Percentiles rank a stretch among this genome's conserved stretches.
Conservation (phyloP, 92 coral and sea anemone species). For the Blastomussa wellsi region DNA sequence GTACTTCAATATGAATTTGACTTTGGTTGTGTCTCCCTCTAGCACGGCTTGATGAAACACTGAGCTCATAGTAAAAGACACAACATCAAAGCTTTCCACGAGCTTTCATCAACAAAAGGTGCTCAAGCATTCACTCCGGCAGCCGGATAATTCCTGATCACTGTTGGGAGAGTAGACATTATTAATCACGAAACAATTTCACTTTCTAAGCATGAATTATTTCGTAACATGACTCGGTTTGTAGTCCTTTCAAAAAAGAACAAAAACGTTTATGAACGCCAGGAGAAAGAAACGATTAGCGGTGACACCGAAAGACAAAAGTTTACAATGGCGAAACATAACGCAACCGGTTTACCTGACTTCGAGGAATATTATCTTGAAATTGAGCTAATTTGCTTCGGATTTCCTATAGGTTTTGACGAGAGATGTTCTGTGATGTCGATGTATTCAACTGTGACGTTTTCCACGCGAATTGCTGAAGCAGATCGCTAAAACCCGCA, state of each 20-base stretch:
- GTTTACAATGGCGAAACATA: not conserved
- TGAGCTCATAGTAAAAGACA: constrained; percentile 50
- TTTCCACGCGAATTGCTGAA: constrained; percentile 14
- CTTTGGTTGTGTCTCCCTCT: constrained; percentile 96
- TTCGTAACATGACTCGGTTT: constrained; percentile 7
- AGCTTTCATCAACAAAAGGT: not conserved
- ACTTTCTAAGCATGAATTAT: constrained; percentile 18
- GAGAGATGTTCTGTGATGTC: not conserved
- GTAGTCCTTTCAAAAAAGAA: constrained; percentile 17
- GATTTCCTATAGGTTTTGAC: not conserved
- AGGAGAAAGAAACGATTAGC: constrained; percentile 1
- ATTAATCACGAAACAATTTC: constrained; percentile 10
- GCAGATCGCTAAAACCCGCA: constrained; percentile 11
- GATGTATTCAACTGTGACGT: constrained; percentile 12
- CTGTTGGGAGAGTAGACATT: constrained; percentile 1
- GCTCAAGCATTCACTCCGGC: constrained; percentile 3
- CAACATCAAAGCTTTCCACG: not conserved
- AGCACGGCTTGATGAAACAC: constrained; percentile 93
- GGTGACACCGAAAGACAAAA: not conserved
- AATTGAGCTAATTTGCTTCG: not conserved
- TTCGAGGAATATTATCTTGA: not conserved
- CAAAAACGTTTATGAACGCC: constrained; percentile 1
- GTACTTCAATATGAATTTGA: constrained; percentile 83
- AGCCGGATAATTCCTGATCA: no score
- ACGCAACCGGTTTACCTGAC: constrained; percentile 10